These are phyloP conservation scores for Paradisaea rubra DNA, from an alignment of 2,113 vertebrate species.

Conservation along the genomic window DNA sequence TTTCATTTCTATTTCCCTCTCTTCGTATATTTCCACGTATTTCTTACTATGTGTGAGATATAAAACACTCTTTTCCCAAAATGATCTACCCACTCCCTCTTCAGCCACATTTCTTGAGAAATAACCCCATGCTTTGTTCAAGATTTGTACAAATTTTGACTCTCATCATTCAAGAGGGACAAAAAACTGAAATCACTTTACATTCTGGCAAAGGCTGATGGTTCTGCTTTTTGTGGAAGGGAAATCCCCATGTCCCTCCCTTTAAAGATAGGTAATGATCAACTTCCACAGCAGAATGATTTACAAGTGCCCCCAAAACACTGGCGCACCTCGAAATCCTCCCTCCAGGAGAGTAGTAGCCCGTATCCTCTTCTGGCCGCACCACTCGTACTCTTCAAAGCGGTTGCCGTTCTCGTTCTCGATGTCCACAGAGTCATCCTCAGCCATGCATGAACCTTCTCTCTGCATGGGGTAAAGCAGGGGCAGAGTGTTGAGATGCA, in stretches of 20 bases:
- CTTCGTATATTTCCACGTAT: slow-evolving; percentile 54
- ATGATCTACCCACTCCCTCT: slow-evolving; percentile 10
- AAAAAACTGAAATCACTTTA: neutral
- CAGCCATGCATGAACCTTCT: slow-evolving; percentile 87
- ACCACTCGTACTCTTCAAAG: slow-evolving; percentile 99
- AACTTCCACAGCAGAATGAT: neutral
- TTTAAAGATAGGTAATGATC: neutral
- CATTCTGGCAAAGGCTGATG: neutral
- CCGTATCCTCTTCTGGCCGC: slow-evolving; percentile 96
- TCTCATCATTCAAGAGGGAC: neutral
- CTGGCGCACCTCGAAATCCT: slow-evolving; percentile 88
- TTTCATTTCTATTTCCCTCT: slow-evolving; percentile 71
- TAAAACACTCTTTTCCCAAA: slow-evolving; percentile 52
- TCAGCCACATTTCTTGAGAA: neutral
- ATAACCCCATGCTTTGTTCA: neutral
- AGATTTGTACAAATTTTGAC: neutral
- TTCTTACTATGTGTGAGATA: slow-evolving; percentile 59
- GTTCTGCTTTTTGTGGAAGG: neutral
- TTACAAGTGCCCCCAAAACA: neutral
- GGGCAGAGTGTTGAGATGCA: neutral
- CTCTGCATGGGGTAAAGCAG: slow-evolving; percentile 78
- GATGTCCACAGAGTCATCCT: slow-evolving; percentile 93
- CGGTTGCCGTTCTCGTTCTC: slow-evolving; percentile 92
- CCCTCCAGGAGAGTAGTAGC: slow-evolving; percentile 95
- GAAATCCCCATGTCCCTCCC: neutral